A percentile compares a stretch with the other conserved stretches of the same genome.
These are phyloP conservation scores for Bombus confusus DNA, from an alignment of 1,140 invertebrate species.

Conservation along the genomic window DNA sequence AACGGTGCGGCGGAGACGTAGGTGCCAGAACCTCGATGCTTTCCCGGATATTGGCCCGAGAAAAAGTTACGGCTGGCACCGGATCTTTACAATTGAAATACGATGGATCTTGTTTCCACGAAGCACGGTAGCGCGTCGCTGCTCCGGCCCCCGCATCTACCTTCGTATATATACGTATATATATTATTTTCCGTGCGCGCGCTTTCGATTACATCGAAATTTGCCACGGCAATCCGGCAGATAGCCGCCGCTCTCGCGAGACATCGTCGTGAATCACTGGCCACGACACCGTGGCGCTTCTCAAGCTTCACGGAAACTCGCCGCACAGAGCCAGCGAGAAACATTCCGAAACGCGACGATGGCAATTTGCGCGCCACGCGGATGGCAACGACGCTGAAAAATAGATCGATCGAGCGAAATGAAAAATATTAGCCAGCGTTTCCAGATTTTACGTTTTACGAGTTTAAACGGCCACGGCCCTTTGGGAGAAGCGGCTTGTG, in stretches of 20 bases:
- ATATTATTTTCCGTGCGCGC: too few species aligned
- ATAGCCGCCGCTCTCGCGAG: too few species aligned
- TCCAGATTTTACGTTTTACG: conserved; percentile 22
- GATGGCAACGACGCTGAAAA: conserved; percentile 1
- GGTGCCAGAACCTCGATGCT: too few species aligned
- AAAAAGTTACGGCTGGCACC: conserved; percentile 38
- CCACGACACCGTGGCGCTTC: neutral
- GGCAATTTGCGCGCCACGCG: neutral
- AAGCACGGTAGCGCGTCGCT: too few species aligned
- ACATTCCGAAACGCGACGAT: neutral
- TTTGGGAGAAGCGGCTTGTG: conserved; percentile 19
- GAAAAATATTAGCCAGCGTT: conserved; percentile 38
- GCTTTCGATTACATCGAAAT: neutral
- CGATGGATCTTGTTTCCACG: conserved; percentile 40
- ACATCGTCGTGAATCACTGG: too few species aligned
- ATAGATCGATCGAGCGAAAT: conserved; percentile 17
- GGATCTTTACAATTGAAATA: conserved; percentile 61
- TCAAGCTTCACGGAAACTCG: neutral
- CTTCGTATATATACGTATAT: too few species aligned
- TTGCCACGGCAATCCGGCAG: too few species aligned
- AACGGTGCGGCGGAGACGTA: too few species aligned
- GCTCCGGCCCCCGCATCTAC: too few species aligned
- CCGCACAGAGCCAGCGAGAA: too few species aligned
- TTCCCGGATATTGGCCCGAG: conserved; percentile 19
- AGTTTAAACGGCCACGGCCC: conserved; percentile 6